A percentile compares a stretch with the other conserved stretches of the same genome.
phyloP scores from a whole-genome alignment of 2,888 invertebrate genomes.

The Ptychoptera albimana region DNA sequence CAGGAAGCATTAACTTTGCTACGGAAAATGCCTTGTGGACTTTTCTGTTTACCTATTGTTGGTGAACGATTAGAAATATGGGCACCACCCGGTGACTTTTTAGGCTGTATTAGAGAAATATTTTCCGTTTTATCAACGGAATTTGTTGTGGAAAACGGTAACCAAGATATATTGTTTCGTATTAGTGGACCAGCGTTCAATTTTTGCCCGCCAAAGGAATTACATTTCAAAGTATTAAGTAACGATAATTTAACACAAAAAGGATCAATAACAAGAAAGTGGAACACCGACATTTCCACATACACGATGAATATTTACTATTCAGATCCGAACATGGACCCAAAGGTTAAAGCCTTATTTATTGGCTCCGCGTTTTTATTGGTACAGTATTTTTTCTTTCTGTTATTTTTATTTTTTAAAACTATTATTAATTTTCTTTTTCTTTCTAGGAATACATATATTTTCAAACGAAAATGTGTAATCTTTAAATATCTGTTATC shows the following conservation, averaged over 20 bases:
- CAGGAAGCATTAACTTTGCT: slow-evolving; percentile 64
- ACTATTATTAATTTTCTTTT: no score
- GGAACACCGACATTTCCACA: slow-evolving; percentile 49
- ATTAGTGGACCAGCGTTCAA: slow-evolving; percentile 59
- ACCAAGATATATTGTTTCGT: slow-evolving; percentile 44
- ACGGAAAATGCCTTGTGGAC: slow-evolving; percentile 51
- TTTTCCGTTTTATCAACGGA: slow-evolving; percentile 48
- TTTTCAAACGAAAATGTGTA: no score
- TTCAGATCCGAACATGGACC: slow-evolving; percentile 51
- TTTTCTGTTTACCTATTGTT: slow-evolving; percentile 45
- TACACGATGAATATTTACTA: slow-evolving; percentile 62
- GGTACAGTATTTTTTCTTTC: slow-evolving; percentile 38
- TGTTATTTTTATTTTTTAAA: no score
- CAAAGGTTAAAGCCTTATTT: slow-evolving; percentile 62
- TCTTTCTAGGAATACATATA: no score
- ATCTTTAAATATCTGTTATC: no score
- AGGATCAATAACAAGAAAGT: slow-evolving; percentile 53
- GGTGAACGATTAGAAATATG: slow-evolving; percentile 52
- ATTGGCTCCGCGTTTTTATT: slow-evolving; percentile 69
- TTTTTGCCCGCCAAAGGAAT: slow-evolving; percentile 41
- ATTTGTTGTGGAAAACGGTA: slow-evolving; percentile 50
- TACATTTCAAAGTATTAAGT: slow-evolving; percentile 40
- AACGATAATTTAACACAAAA: slow-evolving; percentile 42
- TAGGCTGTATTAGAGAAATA: slow-evolving; percentile 54
- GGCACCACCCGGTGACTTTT: slow-evolving; percentile 49